Evolutionary conservation across 2,797 vertebrate genomes (phyloP).

Genomic region (Potorous gilbertii): DNA sequence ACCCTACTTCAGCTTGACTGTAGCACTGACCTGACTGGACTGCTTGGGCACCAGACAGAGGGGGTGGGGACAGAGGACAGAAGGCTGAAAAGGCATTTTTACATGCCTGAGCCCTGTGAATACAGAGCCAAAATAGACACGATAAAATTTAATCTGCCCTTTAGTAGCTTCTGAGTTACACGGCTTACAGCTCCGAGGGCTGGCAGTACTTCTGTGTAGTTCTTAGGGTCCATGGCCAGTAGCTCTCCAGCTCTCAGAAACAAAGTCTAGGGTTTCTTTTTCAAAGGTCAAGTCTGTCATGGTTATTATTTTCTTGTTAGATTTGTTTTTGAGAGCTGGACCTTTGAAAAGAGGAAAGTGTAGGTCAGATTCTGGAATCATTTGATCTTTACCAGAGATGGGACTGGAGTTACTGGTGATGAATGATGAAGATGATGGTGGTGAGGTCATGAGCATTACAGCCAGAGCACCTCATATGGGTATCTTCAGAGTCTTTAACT

Average conservation of each 20-base stretch:
- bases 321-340: conserved; percentile 67
- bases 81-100: not conserved
- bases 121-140: conserved; percentile 51
- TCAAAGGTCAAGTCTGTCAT: conserved; percentile 82
- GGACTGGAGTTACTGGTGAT: not conserved
- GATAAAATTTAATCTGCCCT: conserved; percentile 64
- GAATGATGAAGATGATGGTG: not conserved
- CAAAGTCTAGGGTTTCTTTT: conserved; percentile 77
- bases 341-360: conserved; percentile 38
- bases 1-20: not conserved
- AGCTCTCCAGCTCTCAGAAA: conserved; percentile 79
- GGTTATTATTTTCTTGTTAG: conserved; percentile 80
- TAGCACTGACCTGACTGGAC: not conserved
- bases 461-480: not conserved
- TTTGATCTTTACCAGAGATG: not conserved
- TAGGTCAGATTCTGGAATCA: not conserved
- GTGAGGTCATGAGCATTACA: not conserved
- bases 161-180: conserved; percentile 52
- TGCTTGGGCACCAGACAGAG: not conserved
- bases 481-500: not conserved
- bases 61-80: not conserved
- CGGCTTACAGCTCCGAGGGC: conserved; percentile 55
- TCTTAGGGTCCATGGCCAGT: conserved; percentile 59
- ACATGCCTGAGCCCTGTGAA: conserved; percentile 21
- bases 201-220: conserved; percentile 53